A percentile compares a stretch with the other conserved stretches of the same genome.
phyloP scores from a whole-genome alignment of 2,797 vertebrate species.

The Epinephelus malabaricus region DNA sequence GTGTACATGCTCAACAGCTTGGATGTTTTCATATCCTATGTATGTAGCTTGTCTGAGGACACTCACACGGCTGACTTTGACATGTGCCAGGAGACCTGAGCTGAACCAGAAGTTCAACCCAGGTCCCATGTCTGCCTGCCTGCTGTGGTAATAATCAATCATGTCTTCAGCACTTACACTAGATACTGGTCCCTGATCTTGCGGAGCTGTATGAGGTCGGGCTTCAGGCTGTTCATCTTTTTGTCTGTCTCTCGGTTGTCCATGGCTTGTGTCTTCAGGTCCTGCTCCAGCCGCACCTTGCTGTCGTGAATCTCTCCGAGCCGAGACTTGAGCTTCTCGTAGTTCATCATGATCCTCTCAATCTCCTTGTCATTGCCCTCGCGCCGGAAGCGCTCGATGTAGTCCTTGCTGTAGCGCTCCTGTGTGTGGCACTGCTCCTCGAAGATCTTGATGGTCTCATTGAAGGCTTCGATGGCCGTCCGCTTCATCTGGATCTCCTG shows the following conservation, averaged over 20 bases:
- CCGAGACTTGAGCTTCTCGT: slow-evolving; percentile 95
- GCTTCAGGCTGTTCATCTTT: slow-evolving; percentile 98
- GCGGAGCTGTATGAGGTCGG: slow-evolving; percentile 96
- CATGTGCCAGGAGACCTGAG: not conserved
- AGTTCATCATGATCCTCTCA: slow-evolving; percentile 95
- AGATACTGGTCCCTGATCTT: slow-evolving; percentile 98
- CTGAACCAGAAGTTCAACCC: not conserved
- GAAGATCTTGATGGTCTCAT: slow-evolving; percentile 99
- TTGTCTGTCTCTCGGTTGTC: slow-evolving; percentile 97
- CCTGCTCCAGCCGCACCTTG: slow-evolving; percentile 94
- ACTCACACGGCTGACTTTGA: not conserved
- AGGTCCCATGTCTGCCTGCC: not conserved
- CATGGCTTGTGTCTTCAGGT: slow-evolving; percentile 95
- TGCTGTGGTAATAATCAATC: too few relatives aligned
- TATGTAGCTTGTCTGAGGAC: not conserved
- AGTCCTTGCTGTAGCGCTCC: slow-evolving; percentile 94
- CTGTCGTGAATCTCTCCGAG: slow-evolving; percentile 97
- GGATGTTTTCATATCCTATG: too few relatives aligned
- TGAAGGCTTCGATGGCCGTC: slow-evolving; percentile 97
- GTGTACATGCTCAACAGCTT: too few relatives aligned
- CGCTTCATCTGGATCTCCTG: slow-evolving; percentile 99
- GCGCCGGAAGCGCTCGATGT: slow-evolving; percentile 89
- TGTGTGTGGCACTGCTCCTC: slow-evolving; percentile 98
- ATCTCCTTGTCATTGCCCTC: slow-evolving; percentile 93
- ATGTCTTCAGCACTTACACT: slow-evolving; percentile 87